These are phyloP conservation scores for Sycobia sp. DNA, from an alignment of 1,140 invertebrate genomes.

Conservation along the genomic window DNA sequence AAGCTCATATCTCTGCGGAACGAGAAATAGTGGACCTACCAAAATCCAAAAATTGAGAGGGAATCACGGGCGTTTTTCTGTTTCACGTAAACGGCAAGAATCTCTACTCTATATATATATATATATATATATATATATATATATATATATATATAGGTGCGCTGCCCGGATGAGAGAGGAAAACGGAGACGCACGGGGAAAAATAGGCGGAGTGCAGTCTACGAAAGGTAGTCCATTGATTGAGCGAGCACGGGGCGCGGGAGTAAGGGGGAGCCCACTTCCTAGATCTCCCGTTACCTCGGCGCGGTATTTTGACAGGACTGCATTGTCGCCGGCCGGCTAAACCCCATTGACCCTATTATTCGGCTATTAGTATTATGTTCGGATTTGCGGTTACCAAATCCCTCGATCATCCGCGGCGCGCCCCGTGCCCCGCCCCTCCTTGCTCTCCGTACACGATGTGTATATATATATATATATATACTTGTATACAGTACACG, in stretches of 20 bases:
- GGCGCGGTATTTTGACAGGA: constrained; percentile 59
- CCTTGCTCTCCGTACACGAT: too few species aligned
- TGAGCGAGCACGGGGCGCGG: constrained; percentile 16
- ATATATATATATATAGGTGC: too few species aligned
- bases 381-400: constrained; percentile 57
- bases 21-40: too few species aligned
- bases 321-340: constrained; percentile 57
- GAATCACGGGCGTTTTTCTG: too few species aligned
- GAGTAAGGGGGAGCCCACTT: constrained; percentile 49
- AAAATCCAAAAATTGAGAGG: too few species aligned
- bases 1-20: too few species aligned
- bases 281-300: constrained; percentile 59
- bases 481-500: too few species aligned
- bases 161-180: constrained; percentile 20
- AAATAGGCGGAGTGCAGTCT: constrained; percentile 33
- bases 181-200: constrained; percentile 16
- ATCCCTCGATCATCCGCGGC: constrained; percentile 12
- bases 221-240: constrained; percentile 14
- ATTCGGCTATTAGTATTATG: constrained; percentile 63
- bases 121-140: too few species aligned
- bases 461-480: too few species aligned
- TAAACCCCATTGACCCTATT: constrained; percentile 62
- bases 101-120: too few species aligned
- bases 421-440: too few species aligned
- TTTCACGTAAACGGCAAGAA: too few species aligned